Percentiles rank a stretch among this genome's conserved stretches.
phyloP scores from a whole-genome alignment of 2,797 vertebrate species.

The Potorous gilbertii region DNA sequence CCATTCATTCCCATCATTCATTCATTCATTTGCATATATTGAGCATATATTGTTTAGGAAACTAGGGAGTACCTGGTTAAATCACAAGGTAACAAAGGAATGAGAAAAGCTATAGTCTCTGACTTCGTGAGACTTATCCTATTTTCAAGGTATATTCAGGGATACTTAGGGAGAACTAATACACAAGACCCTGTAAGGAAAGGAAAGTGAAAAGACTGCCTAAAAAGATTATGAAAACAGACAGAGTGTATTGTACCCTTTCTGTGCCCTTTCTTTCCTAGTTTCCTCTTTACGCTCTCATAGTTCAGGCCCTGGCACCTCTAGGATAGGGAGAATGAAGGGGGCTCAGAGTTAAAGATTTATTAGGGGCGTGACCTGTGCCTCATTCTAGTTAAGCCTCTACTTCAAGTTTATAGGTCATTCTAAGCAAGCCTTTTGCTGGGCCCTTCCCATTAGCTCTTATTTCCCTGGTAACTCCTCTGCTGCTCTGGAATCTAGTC shows the following conservation, averaged over 20 bases:
- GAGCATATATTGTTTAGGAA: neutral
- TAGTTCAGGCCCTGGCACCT: constrained; percentile 68
- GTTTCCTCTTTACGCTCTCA: constrained; percentile 74
- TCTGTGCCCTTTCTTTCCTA: constrained; percentile 79
- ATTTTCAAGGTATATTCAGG: neutral
- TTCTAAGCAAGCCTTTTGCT: neutral
- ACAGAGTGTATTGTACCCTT: constrained; percentile 46
- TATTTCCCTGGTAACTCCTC: constrained; percentile 42
- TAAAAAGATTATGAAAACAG: neutral
- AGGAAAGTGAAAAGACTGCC: neutral
- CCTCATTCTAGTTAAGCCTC: neutral
- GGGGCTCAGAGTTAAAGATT: neutral
- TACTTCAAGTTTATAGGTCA: neutral
- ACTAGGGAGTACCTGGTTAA: neutral
- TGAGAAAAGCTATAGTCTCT: neutral
- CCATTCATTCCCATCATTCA: neutral
- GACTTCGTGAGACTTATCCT: neutral
- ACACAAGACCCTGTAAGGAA: neutral
- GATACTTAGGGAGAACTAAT: neutral
- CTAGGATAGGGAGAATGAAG: neutral
- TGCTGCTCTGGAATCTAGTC: neutral
- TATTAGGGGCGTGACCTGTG: neutral
- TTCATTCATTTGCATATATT: neutral
- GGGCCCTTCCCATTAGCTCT: constrained; percentile 57
- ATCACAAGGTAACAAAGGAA: neutral